Base-by-base conservation (phyloP, 2,797 vertebrate genomes). In the Enteromius unitaeniatus region DNA sequence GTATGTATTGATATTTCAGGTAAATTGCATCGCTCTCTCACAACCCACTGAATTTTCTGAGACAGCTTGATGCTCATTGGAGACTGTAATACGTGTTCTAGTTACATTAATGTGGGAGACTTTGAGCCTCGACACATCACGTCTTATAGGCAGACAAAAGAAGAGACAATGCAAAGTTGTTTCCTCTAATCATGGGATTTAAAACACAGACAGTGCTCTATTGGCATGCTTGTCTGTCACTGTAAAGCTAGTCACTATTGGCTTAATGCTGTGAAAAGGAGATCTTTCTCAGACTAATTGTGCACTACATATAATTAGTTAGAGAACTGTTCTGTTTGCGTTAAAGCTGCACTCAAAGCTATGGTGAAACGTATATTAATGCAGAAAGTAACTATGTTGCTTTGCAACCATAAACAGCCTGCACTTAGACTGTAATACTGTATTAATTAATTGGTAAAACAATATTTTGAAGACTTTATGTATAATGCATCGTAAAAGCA, bases 1-100 rank as follows among this genome's bases (percentile, higher is more conserved):
- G 21, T n/a, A 37, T 45, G 15, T 74, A 82, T 82, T 82, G 69
- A 82, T 74, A 82, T 74, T 82, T 26, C 69, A 55, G 76, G 69
- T 40, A 72, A 65, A 70, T n/a, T 82, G 72, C 81, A 65, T 67
- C 23, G 21, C 60, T 65, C n/a, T 51, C 81, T 76, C 67, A 75
- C 72, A 82, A 15, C 28, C 72, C 60, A 26, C 60, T 67, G 72
- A 53, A 67, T 76, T 82, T 42, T 82, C 80, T 0, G 3, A 51
- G 80, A 76, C 81, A 67, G 81, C 47, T 51, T 67, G 72, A 75
- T 67, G n/a, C 60, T 76, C 45, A 51, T 28, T 2, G 15, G 60
- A 51, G 72, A 67, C 58, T 37, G 23, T 76, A 75, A 84, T 81
- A 42, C 40, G 53, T 78, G 49, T 74, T 74, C 58, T 51, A 23